Conservation (phyloP, 1,140 invertebrate species). For the Anastrepha obliqua region DNA sequence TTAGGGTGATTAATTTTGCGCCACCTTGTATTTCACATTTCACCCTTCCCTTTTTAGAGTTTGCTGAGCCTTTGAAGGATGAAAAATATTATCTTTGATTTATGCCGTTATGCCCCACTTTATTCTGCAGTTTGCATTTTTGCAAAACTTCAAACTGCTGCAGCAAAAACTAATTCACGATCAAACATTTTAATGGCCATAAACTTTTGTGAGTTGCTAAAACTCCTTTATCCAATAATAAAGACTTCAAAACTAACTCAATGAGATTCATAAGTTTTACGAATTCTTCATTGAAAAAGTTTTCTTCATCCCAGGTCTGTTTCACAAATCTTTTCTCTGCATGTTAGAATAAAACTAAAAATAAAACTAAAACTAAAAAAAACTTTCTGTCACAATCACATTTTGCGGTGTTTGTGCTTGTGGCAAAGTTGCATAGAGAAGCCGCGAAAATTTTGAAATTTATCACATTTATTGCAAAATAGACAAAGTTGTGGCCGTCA, state of each 20-base stretch:
- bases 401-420: slow-evolving; percentile 21
- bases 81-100: too few relatives aligned
- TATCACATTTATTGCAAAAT: slow-evolving; percentile 48
- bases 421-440: slow-evolving; percentile 21
- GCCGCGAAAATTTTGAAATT: slow-evolving; percentile 37
- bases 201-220: background rate
- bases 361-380: too few relatives aligned
- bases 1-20: too few relatives aligned
- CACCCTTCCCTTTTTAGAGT: too few relatives aligned
- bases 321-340: background rate
- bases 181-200: too few relatives aligned
- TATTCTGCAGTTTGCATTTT: too few relatives aligned
- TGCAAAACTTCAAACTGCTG: too few relatives aligned
- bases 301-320: background rate
- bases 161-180: too few relatives aligned
- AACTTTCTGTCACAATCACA: slow-evolving; percentile 24
- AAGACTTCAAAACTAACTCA: background rate
- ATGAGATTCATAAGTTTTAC: background rate
- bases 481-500: background rate
- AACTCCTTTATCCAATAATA: background rate
- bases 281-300: background rate
- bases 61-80: too few relatives aligned
- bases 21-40: too few relatives aligned
- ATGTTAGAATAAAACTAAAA: background rate
- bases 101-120: too few relatives aligned